phyloP scores from a whole-genome alignment of 2,113 vertebrate species.

The Pleuronectes platessa region DNA sequence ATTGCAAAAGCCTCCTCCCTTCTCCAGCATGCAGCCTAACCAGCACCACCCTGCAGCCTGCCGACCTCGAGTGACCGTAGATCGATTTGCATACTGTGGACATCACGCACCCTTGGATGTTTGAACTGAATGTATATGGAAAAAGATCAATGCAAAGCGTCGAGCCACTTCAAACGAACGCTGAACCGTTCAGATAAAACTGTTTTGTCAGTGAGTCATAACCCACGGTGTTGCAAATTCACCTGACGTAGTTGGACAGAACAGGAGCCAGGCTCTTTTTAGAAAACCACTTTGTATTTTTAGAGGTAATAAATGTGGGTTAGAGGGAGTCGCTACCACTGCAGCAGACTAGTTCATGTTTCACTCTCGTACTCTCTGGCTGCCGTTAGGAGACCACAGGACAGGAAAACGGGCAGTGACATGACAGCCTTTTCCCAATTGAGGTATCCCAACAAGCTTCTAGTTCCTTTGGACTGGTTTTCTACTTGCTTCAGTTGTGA shows the following conservation, averaged over 20 bases:
- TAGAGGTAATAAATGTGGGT: constrained; percentile 79
- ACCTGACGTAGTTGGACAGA: constrained; percentile 60
- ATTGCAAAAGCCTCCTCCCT: neutral
- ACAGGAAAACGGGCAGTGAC: constrained; percentile 41
- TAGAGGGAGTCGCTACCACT: constrained; percentile 64
- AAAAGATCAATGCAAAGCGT: constrained; percentile 19
- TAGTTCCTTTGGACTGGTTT: constrained; percentile 17
- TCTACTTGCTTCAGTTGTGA: neutral
- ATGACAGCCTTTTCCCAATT: constrained; percentile 57
- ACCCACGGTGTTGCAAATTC: constrained; percentile 47
- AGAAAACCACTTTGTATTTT: constrained; percentile 79
- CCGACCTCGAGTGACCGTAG: constrained; percentile 40
- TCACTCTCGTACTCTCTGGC: constrained; percentile 64
- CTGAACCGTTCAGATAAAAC: constrained; percentile 22
- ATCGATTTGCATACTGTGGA: constrained; percentile 30
- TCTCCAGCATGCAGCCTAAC: neutral
- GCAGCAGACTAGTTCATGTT: constrained; percentile 67
- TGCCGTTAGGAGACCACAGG: constrained; percentile 49
- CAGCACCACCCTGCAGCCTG: constrained; percentile 3
- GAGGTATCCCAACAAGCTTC: constrained; percentile 36
- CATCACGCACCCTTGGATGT: neutral
- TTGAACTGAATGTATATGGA: neutral
- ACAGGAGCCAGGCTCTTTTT: constrained; percentile 65
- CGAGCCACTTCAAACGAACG: constrained; percentile 7
- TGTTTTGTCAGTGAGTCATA: constrained; percentile 26